Conservation (phyloP, 2,888 invertebrate species). For the Pyrochroa serraticornis region DNA sequence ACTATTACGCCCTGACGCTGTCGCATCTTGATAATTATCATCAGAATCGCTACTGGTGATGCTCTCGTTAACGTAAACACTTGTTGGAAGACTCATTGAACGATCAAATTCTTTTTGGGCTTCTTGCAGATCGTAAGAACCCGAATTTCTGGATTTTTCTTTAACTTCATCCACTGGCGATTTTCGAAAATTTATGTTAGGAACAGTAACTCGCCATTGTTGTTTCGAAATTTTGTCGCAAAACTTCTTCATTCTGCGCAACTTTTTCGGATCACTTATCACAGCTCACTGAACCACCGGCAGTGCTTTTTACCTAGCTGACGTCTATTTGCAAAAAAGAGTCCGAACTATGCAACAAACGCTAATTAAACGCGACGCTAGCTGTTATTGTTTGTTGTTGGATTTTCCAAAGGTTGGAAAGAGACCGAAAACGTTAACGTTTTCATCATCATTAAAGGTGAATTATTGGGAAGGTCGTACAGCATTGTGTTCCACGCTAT, state of each 20-base stretch:
- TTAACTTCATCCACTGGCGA: conserved; percentile 42
- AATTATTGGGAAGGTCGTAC: conserved; percentile 38
- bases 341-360: conserved; percentile 28
- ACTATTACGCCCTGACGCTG: conserved; percentile 36
- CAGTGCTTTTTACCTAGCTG: conserved; percentile 33
- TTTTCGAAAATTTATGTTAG: conserved; percentile 48
- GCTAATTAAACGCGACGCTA: conserved; percentile 9
- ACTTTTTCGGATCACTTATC: not conserved
- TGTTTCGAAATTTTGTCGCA: conserved; percentile 54
- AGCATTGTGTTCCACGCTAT: conserved; percentile 33
- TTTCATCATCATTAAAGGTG: conserved; percentile 15
- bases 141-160: conserved; percentile 43
- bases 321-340: conserved; percentile 33
- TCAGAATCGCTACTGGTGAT: conserved; percentile 37
- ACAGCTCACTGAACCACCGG: conserved; percentile 18
- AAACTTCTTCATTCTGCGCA: conserved; percentile 54
- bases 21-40: conserved; percentile 41
- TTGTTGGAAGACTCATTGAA: conserved; percentile 41
- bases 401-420: conserved; percentile 29
- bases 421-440: conserved; percentile 22
- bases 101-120: conserved; percentile 50
- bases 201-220: conserved; percentile 56
- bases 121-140: conserved; percentile 54
- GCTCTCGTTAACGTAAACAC: conserved; percentile 41
- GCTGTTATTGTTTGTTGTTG: not conserved